These are phyloP conservation scores for Elanoides forficatus DNA, from an alignment of 2,113 vertebrate genomes.

Conservation along the genomic window DNA sequence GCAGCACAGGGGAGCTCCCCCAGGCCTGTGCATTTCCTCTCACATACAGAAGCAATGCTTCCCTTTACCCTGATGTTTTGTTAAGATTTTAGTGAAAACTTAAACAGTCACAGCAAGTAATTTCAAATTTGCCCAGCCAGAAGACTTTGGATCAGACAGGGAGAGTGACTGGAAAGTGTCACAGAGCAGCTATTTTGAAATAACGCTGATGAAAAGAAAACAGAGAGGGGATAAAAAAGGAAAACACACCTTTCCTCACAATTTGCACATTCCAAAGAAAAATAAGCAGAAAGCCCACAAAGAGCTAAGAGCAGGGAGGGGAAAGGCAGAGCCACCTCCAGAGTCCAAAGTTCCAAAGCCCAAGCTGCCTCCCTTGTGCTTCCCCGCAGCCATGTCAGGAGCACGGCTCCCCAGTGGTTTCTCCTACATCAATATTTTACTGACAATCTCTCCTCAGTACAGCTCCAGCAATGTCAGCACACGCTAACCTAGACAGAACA, in stretches of 20 bases:
- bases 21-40: background rate
- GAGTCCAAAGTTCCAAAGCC: constrained; percentile 1
- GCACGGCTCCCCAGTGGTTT: fast-evolving
- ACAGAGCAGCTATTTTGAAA: background rate
- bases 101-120: background rate
- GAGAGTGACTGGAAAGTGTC: background rate
- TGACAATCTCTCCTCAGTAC: background rate
- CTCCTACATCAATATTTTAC: background rate
- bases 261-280: background rate
- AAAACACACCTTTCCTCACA: background rate
- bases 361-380: background rate
- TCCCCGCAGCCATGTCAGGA: background rate
- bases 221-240: background rate
- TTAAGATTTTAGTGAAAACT: background rate
- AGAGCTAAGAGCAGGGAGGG: background rate
- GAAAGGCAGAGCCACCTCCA: background rate
- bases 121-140: background rate
- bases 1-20: background rate
- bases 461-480: background rate
- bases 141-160: background rate
- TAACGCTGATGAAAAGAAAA: background rate
- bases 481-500: background rate
- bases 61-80: background rate
- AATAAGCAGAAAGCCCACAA: background rate
- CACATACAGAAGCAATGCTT: background rate